Conservation (phyloP, 1,140 invertebrate genomes). For the Neodiprion virginianus region DNA sequence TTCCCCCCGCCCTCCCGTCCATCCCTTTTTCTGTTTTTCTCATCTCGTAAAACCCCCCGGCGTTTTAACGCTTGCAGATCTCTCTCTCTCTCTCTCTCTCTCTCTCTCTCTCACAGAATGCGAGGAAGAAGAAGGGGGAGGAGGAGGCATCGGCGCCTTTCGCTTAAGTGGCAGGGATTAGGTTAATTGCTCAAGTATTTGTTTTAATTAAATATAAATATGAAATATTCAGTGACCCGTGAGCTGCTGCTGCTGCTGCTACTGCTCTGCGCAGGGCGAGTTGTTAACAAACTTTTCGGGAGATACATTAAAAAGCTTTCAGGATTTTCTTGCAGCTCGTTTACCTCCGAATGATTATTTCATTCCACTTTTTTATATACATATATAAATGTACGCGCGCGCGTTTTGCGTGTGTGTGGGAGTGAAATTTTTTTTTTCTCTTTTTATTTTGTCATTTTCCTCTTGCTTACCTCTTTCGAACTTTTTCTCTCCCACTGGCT, state of each 20-base stretch:
- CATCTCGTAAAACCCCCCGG: conserved; percentile 34
- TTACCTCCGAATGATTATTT: too few relatives aligned
- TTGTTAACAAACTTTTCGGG: background rate
- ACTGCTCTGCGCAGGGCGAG: background rate
- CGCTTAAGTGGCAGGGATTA: conserved; percentile 4
- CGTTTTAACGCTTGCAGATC: conserved; percentile 29
- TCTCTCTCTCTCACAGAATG: background rate
- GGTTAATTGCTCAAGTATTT: conserved; percentile 6
- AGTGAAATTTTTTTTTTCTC: too few relatives aligned
- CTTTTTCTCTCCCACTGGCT: background rate
- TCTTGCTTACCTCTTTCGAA: background rate
- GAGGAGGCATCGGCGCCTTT: background rate
- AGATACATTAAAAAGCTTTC: conserved; percentile 1
- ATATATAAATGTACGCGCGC: too few relatives aligned
- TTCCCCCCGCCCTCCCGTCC: conserved; percentile 8
- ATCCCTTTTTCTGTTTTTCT: conserved; percentile 22
- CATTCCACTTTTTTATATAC: too few relatives aligned
- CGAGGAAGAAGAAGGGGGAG: too few relatives aligned
- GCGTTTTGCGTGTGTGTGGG: too few relatives aligned
- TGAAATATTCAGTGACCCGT: conserved; percentile 1
- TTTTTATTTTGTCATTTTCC: too few relatives aligned
- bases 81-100: conserved; percentile 21
- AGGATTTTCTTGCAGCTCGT: background rate
- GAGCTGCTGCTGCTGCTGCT: too few relatives aligned
- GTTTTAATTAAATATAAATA: conserved; percentile 6